Evolutionary conservation across 2,113 vertebrate species (phyloP), one percentile per base, ranked within the genome.

Genomic region (Butorides virescens): DNA sequence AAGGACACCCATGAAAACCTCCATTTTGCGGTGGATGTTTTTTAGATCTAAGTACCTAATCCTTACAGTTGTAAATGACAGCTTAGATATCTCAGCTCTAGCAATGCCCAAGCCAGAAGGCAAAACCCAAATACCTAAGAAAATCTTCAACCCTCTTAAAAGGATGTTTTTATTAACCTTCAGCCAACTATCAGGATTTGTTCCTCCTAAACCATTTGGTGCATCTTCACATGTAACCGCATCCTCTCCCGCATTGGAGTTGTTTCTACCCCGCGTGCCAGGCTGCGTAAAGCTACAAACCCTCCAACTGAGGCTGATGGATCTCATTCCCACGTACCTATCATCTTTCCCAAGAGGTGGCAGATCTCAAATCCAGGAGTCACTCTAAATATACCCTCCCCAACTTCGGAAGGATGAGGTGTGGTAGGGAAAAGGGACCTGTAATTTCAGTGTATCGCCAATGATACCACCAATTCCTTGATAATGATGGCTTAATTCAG

Each of bases 211-310:
- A 92, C 65, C 88, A 89, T 78, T 61, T 2, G 10, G 72, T 82
- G 73, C 61, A 84, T 71, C 70, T 93, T 75, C 91, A 86, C 9
- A 10, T 12, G 37, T 15, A 59, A 22, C 44, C 44, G 34, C 66
- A 55, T n/a, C 65, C 70, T 17, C 49, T 29, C 86, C 88, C n/a
- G 71, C 42, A 32, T 89, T 27, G 68, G 74, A 80, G 72, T 72
- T 49, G 44, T 34, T 61, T 47, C 66, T 8, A 25, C 26, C 11
- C 30, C 1, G 52, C 23, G 32, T 29, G 72, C 18, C 82, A 75
- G 59, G 74, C 89, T 86, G 63, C 23, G 87, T 19, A 70, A 92
- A 44, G 63, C 62, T 47, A 61, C 90, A 81, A 91, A 88, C 23
- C 75, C 83, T 25, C 47, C 58, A 84, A 55, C 61, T 94, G 65